These are phyloP conservation scores for Salticus scenicus DNA, from an alignment of 2,888 invertebrate genomes.

Conservation along the genomic window DNA sequence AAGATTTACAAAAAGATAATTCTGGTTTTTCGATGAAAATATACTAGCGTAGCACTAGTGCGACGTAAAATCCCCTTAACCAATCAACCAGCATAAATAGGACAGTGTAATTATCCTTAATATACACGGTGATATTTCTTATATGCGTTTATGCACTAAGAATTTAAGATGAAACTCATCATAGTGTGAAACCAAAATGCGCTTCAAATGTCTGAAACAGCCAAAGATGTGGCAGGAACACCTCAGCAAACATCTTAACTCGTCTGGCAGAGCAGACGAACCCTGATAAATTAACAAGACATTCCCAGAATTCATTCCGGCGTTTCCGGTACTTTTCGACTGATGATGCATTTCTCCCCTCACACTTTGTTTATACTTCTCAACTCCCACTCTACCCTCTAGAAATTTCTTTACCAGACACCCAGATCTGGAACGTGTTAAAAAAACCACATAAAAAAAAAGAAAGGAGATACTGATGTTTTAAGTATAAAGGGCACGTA, in stretches of 20 bases:
- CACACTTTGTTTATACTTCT: constrained; percentile 14
- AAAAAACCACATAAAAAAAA: not conserved
- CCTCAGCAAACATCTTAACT: not conserved
- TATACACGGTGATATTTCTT: no score
- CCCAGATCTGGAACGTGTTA: constrained; percentile 21
- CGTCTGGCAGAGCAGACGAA: not conserved
- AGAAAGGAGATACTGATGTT: not conserved
- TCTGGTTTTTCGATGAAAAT: no score
- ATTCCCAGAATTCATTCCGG: constrained; percentile 4
- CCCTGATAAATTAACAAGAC: constrained; percentile 10
- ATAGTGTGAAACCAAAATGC: no score
- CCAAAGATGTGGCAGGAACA: no score
- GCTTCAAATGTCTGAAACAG: no score
- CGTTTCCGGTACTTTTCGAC: not conserved
- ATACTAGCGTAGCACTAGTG: no score
- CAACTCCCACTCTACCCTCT: constrained; percentile 15
- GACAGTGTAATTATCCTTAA: no score
- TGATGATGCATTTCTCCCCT: constrained; percentile 12
- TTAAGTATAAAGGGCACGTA: not conserved
- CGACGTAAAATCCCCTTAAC: no score
- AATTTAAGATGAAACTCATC: no score
- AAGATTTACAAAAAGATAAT: no score
- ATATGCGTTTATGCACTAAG: no score
- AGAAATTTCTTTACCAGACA: constrained; percentile 17
- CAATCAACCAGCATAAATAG: no score